Base-by-base conservation (phyloP, 2,888 invertebrate genomes). In the Apodemia duryi region DNA sequence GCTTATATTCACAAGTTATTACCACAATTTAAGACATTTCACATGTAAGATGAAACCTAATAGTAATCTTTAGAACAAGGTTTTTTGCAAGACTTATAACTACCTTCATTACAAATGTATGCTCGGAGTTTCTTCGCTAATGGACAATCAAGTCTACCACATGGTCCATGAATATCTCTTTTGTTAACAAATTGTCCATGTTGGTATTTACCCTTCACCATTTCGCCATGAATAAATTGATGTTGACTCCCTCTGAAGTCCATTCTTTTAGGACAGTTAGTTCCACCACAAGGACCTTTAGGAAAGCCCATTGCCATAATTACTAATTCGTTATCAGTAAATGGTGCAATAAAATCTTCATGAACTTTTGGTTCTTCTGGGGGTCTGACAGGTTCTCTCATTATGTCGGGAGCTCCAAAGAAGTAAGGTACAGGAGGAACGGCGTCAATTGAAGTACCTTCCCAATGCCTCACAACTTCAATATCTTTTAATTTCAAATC, bases 251-350 rank as follows among this genome's bases (percentile, higher is more conserved):
- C 90, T 71, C 90, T 80, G 63, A 79, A 91, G 0, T 91, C 89
- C 90, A 91, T 88, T 68, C 91, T 77, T 68, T 85, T 88, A 1
- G 80, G 82, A 73, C 91, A 91, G 63, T 91, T 91, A 0, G 88
- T 90, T n/a, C 91, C 91, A 65, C 90, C 91, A 72, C 91, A 91
- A 3, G 91, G 91, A 0, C 91, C 91, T 74, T 90, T 91, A 1
- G 91, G 91, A 65, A 91, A 91, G 60, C 91, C 91, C 91, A 91
- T 91, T 0, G 91, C 75, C n/a, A 91, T 76, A 65, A 91, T 91
- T 0, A 85, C 83, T 6, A 91, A 72, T 70, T 91, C 91, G 64
- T 86, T 87, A 1, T 71, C 61, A 38, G 90, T 87, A 67, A 79
- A 91, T 2, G 91, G 91, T 62, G 91, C 90, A 1, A 84, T 83